phyloP scores from a whole-genome alignment of 2,113 vertebrate genomes.

The Elgaria multicarinata region DNA sequence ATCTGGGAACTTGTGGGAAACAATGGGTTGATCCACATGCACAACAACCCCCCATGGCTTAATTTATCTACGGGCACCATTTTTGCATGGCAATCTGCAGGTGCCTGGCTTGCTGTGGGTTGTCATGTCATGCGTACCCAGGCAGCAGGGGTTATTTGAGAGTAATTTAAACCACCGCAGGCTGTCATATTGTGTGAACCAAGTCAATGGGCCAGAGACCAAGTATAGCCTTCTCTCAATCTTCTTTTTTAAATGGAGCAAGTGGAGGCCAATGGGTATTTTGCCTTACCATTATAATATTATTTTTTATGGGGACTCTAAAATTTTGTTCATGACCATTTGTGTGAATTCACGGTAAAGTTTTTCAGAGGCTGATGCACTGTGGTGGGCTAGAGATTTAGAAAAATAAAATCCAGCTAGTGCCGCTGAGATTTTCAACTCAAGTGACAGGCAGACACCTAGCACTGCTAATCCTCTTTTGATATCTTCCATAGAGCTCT shows the following conservation, averaged over 20 bases:
- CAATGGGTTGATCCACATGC: no score
- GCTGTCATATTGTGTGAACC: no score
- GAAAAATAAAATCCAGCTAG: conserved; percentile 59
- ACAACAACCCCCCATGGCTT: no score
- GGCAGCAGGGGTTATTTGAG: no score
- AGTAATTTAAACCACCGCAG: no score
- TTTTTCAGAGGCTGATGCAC: conserved; percentile 35
- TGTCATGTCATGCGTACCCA: no score
- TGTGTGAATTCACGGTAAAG: not conserved
- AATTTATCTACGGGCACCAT: no score
- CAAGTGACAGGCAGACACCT: conserved; percentile 68
- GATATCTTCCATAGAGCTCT: conserved; percentile 62
- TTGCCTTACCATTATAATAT: not conserved
- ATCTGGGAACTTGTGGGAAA: not conserved
- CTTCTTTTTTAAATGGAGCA: not conserved
- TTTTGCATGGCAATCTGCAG: no score
- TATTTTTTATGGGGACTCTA: not conserved
- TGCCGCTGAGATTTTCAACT: conserved; percentile 60
- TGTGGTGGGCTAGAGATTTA: conserved; percentile 21
- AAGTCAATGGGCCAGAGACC: not conserved
- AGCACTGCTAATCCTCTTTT: conserved; percentile 72
- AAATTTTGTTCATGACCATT: not conserved
- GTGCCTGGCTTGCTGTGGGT: no score
- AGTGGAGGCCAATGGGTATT: not conserved
- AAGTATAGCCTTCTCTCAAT: not conserved